phyloP scores from a whole-genome alignment of 1,140 invertebrate genomes.

The Zaprionus tsacasi region DNA sequence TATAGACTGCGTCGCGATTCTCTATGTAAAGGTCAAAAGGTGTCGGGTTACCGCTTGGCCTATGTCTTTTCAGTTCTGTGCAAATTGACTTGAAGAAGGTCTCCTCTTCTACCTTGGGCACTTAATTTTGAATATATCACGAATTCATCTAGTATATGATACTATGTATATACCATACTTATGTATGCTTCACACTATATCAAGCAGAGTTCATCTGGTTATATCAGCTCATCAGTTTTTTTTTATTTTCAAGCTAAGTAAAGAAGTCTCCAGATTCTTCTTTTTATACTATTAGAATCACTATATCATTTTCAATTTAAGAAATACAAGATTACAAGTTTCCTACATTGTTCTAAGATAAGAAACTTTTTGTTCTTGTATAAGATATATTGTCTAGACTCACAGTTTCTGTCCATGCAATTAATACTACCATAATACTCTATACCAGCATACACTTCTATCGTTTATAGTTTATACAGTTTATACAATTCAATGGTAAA shows the following conservation, averaged over 20 bases:
- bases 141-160: too few species aligned
- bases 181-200: neutral
- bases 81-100: slow-evolving; percentile 31
- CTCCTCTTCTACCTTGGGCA: slow-evolving; percentile 31
- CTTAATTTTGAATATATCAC: neutral
- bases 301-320: too few species aligned
- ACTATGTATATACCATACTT: too few species aligned
- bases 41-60: slow-evolving; percentile 32
- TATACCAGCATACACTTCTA: neutral
- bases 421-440: too few species aligned
- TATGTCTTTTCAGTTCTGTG: slow-evolving; percentile 1
- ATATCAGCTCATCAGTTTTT: neutral
- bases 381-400: neutral
- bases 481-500: slow-evolving; percentile 11
- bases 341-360: neutral
- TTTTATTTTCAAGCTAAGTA: neutral
- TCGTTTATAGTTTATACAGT: neutral
- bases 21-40: slow-evolving; percentile 44
- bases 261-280: neutral
- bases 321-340: too few species aligned
- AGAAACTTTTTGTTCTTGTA: neutral
- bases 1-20: slow-evolving; percentile 21
- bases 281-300: too few species aligned
- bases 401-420: neutral
- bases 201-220: neutral